phyloP scores from a whole-genome alignment of 2,797 vertebrate genomes.

The Morus bassanus region DNA sequence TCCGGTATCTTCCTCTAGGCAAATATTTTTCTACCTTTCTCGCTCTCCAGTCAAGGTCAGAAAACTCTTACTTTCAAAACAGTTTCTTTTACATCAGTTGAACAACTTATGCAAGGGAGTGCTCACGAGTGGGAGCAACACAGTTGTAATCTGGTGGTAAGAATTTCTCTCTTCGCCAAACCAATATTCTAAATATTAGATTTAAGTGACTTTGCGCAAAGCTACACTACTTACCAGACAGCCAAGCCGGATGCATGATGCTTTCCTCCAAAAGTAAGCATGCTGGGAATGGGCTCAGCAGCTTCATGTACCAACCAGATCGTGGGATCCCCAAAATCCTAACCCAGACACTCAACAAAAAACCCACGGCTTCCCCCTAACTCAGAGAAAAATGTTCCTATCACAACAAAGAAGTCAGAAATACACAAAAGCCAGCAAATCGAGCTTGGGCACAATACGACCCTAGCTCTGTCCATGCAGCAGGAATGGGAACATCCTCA shows the following conservation, averaged over 20 bases:
- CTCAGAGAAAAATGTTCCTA: not conserved
- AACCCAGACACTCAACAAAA: not conserved
- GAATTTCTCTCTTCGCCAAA: not conserved
- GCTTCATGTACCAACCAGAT: not conserved
- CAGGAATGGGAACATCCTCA: not conserved
- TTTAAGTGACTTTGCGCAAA: not conserved
- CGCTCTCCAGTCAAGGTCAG: not conserved
- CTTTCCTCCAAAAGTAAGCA: not conserved
- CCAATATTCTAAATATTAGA: not conserved
- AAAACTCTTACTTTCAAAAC: not conserved
- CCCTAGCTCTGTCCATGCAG: not conserved
- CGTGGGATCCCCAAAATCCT: not conserved
- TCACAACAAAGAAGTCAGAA: not conserved
- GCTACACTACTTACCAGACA: not conserved
- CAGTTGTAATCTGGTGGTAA: not conserved
- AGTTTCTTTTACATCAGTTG: not conserved
- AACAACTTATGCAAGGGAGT: not conserved
- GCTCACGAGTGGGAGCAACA: not conserved
- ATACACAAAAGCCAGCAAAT: not conserved
- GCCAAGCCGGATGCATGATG: not conserved
- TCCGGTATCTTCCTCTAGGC: not conserved
- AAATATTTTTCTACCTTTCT: slow-evolving; percentile 18
- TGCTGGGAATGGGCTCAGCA: not conserved
- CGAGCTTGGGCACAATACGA: accelerated
- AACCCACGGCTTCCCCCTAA: not conserved